Evolutionary conservation across 2,797 vertebrate species (phyloP).

Genomic region (Pseudochaenichthys georgianus): DNA sequence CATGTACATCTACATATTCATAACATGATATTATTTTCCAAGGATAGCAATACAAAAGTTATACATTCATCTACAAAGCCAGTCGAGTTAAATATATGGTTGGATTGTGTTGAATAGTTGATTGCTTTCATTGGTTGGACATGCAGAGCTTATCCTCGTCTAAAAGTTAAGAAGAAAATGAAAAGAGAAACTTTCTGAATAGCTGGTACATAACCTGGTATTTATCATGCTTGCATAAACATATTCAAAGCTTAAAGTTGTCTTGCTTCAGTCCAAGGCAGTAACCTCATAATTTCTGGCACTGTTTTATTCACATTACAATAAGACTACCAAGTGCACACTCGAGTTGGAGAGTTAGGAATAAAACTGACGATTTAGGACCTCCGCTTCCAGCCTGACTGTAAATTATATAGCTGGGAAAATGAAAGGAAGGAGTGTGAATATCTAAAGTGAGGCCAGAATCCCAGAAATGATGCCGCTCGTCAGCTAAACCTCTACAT

Average conservation of each 20-base stretch:
- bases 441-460: constrained; percentile 48
- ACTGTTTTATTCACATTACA: constrained; percentile 29
- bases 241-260: background rate
- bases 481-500: constrained; percentile 54
- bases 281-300: constrained; percentile 30
- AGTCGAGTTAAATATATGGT: background rate
- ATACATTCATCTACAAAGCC: background rate
- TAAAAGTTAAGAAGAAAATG: no score
- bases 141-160: background rate
- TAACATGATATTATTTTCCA: background rate
- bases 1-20: no score
- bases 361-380: constrained; percentile 53
- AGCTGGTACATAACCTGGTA: background rate
- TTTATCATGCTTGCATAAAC: background rate
- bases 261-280: background rate
- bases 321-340: constrained; percentile 39
- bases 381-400: constrained; percentile 33
- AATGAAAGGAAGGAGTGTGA: constrained; percentile 58
- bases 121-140: background rate
- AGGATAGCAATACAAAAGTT: background rate
- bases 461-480: constrained; percentile 58
- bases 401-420: constrained; percentile 64
- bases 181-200: background rate
- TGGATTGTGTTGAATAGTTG: background rate
- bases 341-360: constrained; percentile 41